Evolutionary conservation across 1,140 invertebrate genomes (phyloP), one percentile per base, ranked within the genome.

Genomic region (Drosophila simulans): DNA sequence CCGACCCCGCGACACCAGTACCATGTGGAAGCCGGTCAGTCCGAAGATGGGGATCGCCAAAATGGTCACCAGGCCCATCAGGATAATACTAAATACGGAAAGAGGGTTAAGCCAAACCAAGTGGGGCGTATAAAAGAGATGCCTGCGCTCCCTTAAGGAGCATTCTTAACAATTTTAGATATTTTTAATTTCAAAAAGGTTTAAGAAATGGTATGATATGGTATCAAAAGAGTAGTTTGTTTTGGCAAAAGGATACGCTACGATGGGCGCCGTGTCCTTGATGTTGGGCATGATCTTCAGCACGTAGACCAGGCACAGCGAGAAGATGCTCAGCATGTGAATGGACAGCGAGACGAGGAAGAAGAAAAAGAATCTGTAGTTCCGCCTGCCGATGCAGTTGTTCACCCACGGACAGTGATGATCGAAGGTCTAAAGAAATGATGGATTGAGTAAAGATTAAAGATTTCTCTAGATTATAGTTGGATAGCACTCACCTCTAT

Each of bases 341-440:
- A 98, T 94, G 86, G 97, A 98, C 35, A 99, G 94, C 59, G 98
- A 99, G 81, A 99, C 94, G 34, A 99, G 95, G 93, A 99, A 99
- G 94, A 99, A 97, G 94, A 99, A 99, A 94, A 99, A 99, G 93
- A 98, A 99, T 90, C 98, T 95, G 93, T 99, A 99, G 93, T 99
- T 99, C 78, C 98, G 95, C 73, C 98, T 95, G 55, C 99, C 99
- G 89, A 99, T 99, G 93, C 99, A 99, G 93, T 99, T 99, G 93
- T 99, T 99, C 77, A 99, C 97, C 99, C 99, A 99, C 55, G 99
- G 99, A 94, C 99, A 99, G 93, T 99, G 99, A 95, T 99, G 99
- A 94, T 99, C 99, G 93, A 99, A 99, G 35, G 98, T 99, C 97
- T 99, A 96, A 75, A 92, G 91, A 91, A 91, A 35, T 4, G 35